Evolutionary conservation across 2,888 invertebrate species (phyloP), one percentile per base, ranked within the genome.

Genomic region (Stratiomys singularior): DNA sequence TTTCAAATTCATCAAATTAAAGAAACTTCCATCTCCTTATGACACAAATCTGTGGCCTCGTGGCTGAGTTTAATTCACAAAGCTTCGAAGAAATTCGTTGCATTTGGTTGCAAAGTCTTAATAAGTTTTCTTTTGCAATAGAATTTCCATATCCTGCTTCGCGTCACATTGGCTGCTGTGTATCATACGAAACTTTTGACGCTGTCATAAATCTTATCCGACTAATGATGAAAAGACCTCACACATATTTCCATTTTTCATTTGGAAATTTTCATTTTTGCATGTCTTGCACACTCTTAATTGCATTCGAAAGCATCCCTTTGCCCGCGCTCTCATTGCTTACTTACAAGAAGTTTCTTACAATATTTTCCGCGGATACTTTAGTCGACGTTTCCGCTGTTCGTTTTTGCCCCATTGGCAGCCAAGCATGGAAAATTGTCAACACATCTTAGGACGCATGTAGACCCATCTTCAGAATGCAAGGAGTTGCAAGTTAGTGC

Each of bases 231-330:
- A 46, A 21, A 46, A 69, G 69, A 69, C 69, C 69, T 47, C 69
- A 69, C 69, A 69, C 69, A 69, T 46, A 30, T 69, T 47, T 69
- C 46, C 69, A 69, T 46, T 46, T 69, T 69, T 69, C 69, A 69
- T 69, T 69, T 18, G 23, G 27, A 46, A 69, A 69, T 69, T 46
- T 25, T 47, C 69, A 18, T 66, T 69, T 37, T 69, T 46, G 69
- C 69, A 69, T 69, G 69, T 69, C 69, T 47, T 21, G 47, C 47
- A 69, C 23, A 69, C 25, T 46, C 23, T 46, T 46, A 69, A 69
- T 69, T 69, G 69, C 69, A 47, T 69, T 46, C 13, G 47, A 27
- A 69, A 46, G 46, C 66, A 69, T 69, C 47, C 46, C 30, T 21
- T 37, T 23, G 30, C 66, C 5, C 18, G 37, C 5, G 18, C 13